Percentiles rank a stretch among this genome's conserved stretches.
phyloP scores from a whole-genome alignment of 2,888 invertebrate species.

The Eledona agricola region DNA sequence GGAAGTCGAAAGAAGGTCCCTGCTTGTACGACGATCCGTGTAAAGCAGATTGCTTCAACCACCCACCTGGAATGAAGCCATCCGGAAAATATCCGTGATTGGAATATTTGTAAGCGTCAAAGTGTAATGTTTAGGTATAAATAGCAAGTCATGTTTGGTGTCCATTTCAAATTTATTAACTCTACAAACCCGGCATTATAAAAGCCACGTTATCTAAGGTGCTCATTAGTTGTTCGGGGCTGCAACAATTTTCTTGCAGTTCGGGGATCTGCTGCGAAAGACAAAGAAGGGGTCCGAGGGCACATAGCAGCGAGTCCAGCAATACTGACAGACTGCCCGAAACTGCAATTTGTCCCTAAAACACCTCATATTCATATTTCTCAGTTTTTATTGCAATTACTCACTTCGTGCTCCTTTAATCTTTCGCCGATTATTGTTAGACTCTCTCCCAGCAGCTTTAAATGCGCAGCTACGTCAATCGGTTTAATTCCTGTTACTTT shows the following conservation, averaged over 20 bases:
- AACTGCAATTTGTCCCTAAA: slow-evolving; percentile 91
- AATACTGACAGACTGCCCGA: slow-evolving; percentile 94
- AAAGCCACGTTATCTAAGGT: slow-evolving; percentile 95
- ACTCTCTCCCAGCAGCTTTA: slow-evolving; percentile 91
- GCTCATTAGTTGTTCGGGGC: slow-evolving; percentile 62
- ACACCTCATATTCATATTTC: slow-evolving; percentile 1
- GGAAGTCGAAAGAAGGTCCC: slow-evolving; percentile 55
- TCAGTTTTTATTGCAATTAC: slow-evolving; percentile 7
- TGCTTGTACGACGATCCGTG: slow-evolving; percentile 59
- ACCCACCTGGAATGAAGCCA: slow-evolving; percentile 52
- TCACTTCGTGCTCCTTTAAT: slow-evolving; percentile 89
- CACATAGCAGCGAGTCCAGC: slow-evolving; percentile 90
- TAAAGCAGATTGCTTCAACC: slow-evolving; percentile 59
- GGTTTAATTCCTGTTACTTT: slow-evolving; percentile 80
- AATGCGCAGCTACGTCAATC: slow-evolving; percentile 91
- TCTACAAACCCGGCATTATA: slow-evolving; percentile 84
- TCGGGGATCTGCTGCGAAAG: slow-evolving; percentile 85
- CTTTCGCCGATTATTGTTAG: slow-evolving; percentile 92
- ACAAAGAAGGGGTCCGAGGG: slow-evolving; percentile 87
- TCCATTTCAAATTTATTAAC: slow-evolving; percentile 12
- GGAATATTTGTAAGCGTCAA: slow-evolving; percentile 19
- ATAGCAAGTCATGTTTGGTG: slow-evolving; percentile 6
- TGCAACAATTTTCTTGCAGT: slow-evolving; percentile 72
- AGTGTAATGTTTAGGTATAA: slow-evolving; percentile 18
- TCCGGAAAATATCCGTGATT: slow-evolving; percentile 33